Evolutionary conservation across 1,140 invertebrate genomes (phyloP), one percentile per base, ranked within the genome.

Genomic region (Cherax quadricarinatus): DNA sequence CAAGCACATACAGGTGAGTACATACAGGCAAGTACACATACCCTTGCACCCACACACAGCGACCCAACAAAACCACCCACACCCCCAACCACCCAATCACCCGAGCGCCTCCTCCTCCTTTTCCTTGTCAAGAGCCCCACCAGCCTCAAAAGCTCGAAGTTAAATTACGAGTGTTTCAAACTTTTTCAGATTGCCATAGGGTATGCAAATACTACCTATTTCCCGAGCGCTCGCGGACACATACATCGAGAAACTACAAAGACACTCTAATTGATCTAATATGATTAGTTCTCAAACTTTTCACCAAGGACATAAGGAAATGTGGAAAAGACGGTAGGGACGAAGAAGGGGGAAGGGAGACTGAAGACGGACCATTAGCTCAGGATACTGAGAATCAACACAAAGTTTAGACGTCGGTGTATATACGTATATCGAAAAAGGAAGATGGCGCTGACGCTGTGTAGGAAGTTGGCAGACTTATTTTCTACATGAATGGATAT

Each of bases 211-310:
- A 85, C 60, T 62, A 70, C 57, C 83, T 12, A 75, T n/a, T 75
- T 75, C 70, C 14, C 66, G 30, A 16, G 30, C 70, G 30, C 7
- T 7, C 70, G 70, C 70, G 5, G n/a, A 75, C n/a, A 14, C 53
- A 57, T 14, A 14, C 53, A 10, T 57, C 24, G 48, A 81, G 79
- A 51, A 53, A 81, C 79, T 49, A 51, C 79, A 81, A 80, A 80
- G 48, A 81, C 48, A 9, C 12, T 24, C 70, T 87, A 87, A 87
- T 87, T 87, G 85, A 87, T 79, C 73, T 87, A 24, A 87, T 87
- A 79, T 87, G 85, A 87, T 87, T 87, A 87, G 24, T 87, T 87
- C 85, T 75, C 73, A n/a, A 87, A 75, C 70, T 53, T 66, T 79
- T 78, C 53, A 53, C 24, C 62, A 41, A 41, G 60, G 82, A 30